Evolutionary conservation across 2,797 vertebrate genomes (phyloP).

Genomic region (Odontamblyopus rebecca): DNA sequence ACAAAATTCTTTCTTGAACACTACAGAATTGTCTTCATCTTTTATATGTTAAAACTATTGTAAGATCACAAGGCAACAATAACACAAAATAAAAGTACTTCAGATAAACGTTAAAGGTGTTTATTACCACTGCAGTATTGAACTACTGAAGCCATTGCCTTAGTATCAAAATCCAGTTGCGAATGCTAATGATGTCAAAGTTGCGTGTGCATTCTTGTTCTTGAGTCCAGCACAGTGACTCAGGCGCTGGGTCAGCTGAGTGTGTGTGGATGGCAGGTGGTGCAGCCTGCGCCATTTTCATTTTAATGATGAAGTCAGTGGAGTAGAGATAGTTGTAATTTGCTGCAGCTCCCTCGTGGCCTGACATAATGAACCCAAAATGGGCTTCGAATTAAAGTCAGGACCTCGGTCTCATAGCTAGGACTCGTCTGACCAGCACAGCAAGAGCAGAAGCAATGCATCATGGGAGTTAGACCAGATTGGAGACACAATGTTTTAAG

Average conservation of each 20-base stretch:
- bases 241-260: conserved; percentile 17
- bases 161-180: too few relatives aligned
- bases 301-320: conserved; percentile 78
- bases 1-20: too few relatives aligned
- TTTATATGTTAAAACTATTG: too few relatives aligned
- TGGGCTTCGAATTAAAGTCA: conserved; percentile 70
- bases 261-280: conserved; percentile 56
- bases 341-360: conserved; percentile 70
- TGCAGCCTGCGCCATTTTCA: conserved; percentile 67
- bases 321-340: conserved; percentile 78
- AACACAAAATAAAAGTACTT: too few relatives aligned
- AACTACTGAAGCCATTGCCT: too few relatives aligned
- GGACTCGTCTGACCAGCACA: conserved; percentile 34
- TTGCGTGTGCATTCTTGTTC: background rate
- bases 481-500: conserved; percentile 20
- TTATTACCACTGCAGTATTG: too few relatives aligned
- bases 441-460: conserved; percentile 32
- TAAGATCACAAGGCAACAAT: too few relatives aligned
- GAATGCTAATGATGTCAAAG: background rate
- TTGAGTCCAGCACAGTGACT: conserved; percentile 5
- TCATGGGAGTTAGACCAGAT: conserved; percentile 25
- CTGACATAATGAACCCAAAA: conserved; percentile 76
- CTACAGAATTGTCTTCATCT: too few relatives aligned
- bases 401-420: conserved; percentile 53
- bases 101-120: too few relatives aligned